These are phyloP conservation scores for Capromys pilorides DNA, from an alignment of 2,797 vertebrate genomes.

Conservation along the genomic window DNA sequence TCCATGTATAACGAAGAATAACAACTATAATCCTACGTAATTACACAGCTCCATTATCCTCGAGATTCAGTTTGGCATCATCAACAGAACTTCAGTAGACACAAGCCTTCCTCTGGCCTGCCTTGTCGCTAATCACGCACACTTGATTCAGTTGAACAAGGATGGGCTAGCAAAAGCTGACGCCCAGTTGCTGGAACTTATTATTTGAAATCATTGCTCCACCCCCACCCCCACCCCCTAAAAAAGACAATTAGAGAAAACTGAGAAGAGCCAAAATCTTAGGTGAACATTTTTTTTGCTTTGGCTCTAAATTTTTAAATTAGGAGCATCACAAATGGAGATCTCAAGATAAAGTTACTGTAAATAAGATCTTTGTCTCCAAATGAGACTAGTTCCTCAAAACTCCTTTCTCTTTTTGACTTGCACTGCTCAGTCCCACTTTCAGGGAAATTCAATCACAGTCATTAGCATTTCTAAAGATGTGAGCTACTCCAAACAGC, in stretches of 20 bases:
- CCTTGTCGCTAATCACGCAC: conserved; percentile 20
- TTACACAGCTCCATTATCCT: conserved; percentile 4
- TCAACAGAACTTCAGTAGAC: neutral
- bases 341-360: conserved; percentile 72
- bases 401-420: conserved; percentile 72
- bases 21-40: conserved; percentile 25
- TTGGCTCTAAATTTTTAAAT: conserved; percentile 63
- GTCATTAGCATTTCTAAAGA: conserved; percentile 81
- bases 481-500: conserved; percentile 79
- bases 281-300: conserved; percentile 64
- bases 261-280: conserved; percentile 27
- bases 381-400: conserved; percentile 74
- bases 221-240: neutral
- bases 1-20: conserved; percentile 46
- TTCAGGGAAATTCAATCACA: conserved; percentile 77
- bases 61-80: neutral
- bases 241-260: conserved; percentile 41
- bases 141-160: conserved; percentile 35
- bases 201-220: conserved; percentile 34
- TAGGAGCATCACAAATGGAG: conserved; percentile 62
- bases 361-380: conserved; percentile 76
- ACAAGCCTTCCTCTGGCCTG: conserved; percentile 15
- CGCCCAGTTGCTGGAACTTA: conserved; percentile 40
- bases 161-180: conserved; percentile 29
- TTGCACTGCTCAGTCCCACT: conserved; percentile 71